Evolutionary conservation across 2,113 vertebrate species (phyloP).

Genomic region (Cervus canadensis): DNA sequence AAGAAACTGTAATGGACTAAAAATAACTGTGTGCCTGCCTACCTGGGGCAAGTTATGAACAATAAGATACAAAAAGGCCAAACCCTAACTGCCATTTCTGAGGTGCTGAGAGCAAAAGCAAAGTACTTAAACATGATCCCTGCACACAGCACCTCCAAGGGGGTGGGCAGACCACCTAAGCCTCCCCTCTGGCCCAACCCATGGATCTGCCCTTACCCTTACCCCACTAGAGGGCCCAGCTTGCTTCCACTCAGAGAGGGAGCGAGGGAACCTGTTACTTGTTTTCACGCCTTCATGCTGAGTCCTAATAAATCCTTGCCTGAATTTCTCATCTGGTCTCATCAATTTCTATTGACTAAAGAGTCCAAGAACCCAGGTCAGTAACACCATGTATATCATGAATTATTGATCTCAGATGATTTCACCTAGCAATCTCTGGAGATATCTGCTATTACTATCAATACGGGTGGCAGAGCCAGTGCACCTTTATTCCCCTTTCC

Average conservation of each 20-base stretch:
- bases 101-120: neutral
- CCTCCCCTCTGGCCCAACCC: neutral
- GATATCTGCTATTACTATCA: neutral
- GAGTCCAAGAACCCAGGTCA: neutral
- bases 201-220: neutral
- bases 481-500: neutral
- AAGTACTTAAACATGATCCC: neutral
- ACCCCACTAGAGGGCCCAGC: neutral
- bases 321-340: neutral
- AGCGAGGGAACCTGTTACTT: accelerated
- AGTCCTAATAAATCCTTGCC: neutral
- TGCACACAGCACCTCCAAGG: neutral
- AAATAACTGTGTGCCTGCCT: neutral
- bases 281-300: neutral
- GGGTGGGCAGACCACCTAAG: neutral
- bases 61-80: neutral
- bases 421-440: neutral
- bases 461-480: neutral
- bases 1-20: neutral
- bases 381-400: neutral
- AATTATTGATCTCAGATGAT: neutral
- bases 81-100: neutral
- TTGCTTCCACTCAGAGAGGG: neutral
- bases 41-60: neutral
- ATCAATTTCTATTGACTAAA: neutral